A percentile compares a stretch with the other conserved stretches of the same genome.
Conservation (phyloP, 2,797 vertebrate species). For the Poeciliopsis turneri region DNA sequence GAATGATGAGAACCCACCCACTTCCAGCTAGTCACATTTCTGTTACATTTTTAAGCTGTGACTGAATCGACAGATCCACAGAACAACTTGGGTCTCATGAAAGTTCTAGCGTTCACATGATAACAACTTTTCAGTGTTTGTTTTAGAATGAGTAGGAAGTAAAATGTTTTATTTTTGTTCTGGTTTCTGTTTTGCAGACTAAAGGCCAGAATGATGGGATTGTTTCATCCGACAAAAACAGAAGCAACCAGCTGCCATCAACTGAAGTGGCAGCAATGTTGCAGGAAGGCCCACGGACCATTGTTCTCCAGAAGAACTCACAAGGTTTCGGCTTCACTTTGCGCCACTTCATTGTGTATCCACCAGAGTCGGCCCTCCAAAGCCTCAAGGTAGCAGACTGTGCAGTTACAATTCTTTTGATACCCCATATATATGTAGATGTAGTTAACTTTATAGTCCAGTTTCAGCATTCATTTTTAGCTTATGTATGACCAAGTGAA, state of each 20-base stretch:
- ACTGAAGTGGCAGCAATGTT: conserved; percentile 74
- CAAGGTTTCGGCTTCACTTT: conserved; percentile 96
- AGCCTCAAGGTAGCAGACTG: conserved; percentile 80
- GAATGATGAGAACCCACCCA: conserved; percentile 30
- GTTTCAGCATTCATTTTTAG: not conserved
- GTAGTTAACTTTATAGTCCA: not conserved
- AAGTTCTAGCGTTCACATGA: not conserved
- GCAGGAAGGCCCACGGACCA: conserved; percentile 83
- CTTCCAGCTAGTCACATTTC: conserved; percentile 38
- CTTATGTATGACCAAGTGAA: not conserved
- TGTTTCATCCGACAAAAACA: conserved; percentile 79
- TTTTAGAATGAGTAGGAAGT: not conserved
- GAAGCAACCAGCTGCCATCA: conserved; percentile 65
- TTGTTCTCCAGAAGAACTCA: conserved; percentile 87
- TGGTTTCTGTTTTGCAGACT: conserved; percentile 61
- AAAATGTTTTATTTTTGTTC: conserved; percentile 8
- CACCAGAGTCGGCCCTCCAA: conserved; percentile 88
- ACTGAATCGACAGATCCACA: not conserved
- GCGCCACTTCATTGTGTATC: conserved; percentile 97
- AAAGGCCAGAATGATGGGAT: conserved; percentile 84
- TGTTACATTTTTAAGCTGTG: conserved; percentile 5
- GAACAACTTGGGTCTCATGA: not conserved
- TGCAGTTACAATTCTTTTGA: not conserved
- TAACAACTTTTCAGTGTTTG: not conserved
- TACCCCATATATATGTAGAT: not conserved